These are phyloP conservation scores for Streptopelia turtur DNA, from an alignment of 2,797 vertebrate species.

Conservation along the genomic window DNA sequence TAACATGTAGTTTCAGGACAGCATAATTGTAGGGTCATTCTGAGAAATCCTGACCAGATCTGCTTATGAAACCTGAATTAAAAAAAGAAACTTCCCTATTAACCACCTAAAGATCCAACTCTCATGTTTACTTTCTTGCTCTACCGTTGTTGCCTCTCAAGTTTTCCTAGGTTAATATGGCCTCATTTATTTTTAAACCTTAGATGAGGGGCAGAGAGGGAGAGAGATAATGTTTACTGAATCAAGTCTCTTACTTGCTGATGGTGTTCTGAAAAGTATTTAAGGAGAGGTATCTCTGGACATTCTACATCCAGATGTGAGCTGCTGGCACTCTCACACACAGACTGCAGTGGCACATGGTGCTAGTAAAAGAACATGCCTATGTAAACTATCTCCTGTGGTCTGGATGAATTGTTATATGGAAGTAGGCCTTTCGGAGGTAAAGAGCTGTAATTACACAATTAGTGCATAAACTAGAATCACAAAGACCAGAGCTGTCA, in stretches of 20 bases:
- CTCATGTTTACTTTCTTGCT: background rate
- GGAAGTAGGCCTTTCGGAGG: background rate
- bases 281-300: background rate
- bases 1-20: background rate
- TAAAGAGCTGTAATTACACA: background rate
- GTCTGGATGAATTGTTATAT: background rate
- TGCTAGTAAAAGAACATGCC: background rate
- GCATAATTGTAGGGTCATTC: background rate
- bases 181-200: background rate
- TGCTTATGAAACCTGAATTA: background rate
- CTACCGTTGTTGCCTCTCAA: background rate
- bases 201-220: background rate
- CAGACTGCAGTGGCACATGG: background rate
- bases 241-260: background rate
- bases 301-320: background rate
- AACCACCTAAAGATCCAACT: background rate
- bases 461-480: background rate
- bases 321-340: background rate
- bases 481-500: background rate
- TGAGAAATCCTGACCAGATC: background rate
- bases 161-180: background rate
- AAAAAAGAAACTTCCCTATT: background rate
- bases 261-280: background rate
- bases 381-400: fast-evolving
- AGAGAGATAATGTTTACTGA: background rate